Evolutionary conservation across 1,140 invertebrate genomes (phyloP), one percentile per base, ranked within the genome.

Genomic region (Penaeus japonicus): DNA sequence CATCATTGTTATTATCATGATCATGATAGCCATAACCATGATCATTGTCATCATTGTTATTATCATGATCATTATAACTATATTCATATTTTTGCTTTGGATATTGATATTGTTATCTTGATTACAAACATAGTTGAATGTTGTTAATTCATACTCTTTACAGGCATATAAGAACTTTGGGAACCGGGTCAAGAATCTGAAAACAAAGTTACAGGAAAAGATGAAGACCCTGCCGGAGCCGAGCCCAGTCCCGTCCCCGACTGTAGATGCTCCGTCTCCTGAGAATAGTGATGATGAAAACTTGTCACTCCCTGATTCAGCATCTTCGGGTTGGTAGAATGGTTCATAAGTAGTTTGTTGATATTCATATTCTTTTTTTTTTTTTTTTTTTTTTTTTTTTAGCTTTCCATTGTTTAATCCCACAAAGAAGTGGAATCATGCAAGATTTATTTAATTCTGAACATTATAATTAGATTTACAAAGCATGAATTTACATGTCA

Each of bases 141-240:
- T 62, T 24, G 80, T 81, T 86, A 57, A 89, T 91, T 59, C 88
- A 62, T 73, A 90, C 91, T 84, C 5, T 4, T 53, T 22, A 55
- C 91, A 98, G 97, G 97, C 97, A 12, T 99, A 98, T 92, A 96
- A 96, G 93, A 97, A 96, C 92, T 98, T 98, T 94, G 96, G 96
- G 2, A 95, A 95, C 59, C 94, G 97, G 90, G 96, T 98, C 0
- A 96, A 97, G 92, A 95, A 95, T 83, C 94, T 98, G 30, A 96
- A 97, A 92, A 95, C 96, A 65, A 97, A 97, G 92, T 92, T 98
- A 59, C 96, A 96, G 90, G 97, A 98, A 90, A 92, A 96, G 39
- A 94, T 94, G 89, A 93, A 93, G 22, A 94, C 93, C 2, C 92
- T 97, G 79, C 92, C 93, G 18, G 91, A 91, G 86, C 92, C 92